Conservation (phyloP, 2,888 invertebrate genomes). For the Euplexia lucipara region DNA sequence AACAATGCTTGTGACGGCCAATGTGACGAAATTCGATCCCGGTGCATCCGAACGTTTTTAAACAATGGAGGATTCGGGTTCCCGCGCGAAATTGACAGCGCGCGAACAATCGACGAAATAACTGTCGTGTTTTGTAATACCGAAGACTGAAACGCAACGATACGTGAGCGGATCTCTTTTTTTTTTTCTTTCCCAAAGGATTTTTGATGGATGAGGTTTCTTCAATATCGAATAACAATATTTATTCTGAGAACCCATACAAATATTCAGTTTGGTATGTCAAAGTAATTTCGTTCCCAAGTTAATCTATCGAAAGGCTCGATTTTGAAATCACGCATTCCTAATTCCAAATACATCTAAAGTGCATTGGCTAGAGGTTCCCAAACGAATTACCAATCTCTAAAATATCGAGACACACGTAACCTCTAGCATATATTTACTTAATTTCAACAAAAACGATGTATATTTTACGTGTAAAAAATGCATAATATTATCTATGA, state of each 20-base stretch:
- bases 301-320: conserved; percentile 57
- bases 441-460: conserved; percentile 43
- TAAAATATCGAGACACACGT: conserved; percentile 58
- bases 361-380: conserved; percentile 43
- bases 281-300: conserved; percentile 56
- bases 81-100: conserved; percentile 69
- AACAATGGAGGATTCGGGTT: conserved; percentile 73
- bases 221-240: conserved; percentile 47
- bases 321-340: conserved; percentile 60
- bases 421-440: conserved; percentile 59
- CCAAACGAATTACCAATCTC: conserved; percentile 55
- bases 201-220: conserved; percentile 43
- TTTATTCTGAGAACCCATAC: conserved; percentile 44
- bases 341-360: conserved; percentile 60
- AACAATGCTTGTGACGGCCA: conserved; percentile 76
- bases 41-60: conserved; percentile 71
- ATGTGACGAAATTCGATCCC: conserved; percentile 80
- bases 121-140: conserved; percentile 67
- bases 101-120: conserved; percentile 68
- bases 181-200: conserved; percentile 43
- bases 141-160: conserved; percentile 48
- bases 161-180: conserved; percentile 47
- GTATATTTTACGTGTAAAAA: conserved; percentile 50
- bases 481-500: conserved; percentile 36
- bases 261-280: conserved; percentile 48